Conservation (phyloP, 1,140 invertebrate genomes). For the Drosophila prosaltans region DNA sequence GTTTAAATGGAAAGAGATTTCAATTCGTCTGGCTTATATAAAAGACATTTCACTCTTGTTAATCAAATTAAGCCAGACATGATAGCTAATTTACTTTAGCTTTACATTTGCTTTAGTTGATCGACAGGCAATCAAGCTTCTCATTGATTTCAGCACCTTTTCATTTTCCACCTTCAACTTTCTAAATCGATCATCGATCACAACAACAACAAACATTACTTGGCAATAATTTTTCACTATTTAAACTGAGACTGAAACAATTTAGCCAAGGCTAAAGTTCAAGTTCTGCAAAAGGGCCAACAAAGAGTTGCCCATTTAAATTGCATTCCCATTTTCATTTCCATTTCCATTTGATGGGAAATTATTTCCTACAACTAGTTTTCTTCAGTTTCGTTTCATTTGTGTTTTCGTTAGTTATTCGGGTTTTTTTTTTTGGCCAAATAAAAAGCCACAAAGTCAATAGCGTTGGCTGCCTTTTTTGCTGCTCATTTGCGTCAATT, state of each 20-base stretch:
- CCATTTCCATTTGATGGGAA: constrained; percentile 52
- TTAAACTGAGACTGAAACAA: constrained; percentile 10
- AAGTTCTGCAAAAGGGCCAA: constrained; percentile 71
- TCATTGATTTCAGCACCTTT: constrained; percentile 35
- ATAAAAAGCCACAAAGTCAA: constrained; percentile 63
- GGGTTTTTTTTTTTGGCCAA: constrained; percentile 31
- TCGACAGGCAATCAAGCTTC: constrained; percentile 6
- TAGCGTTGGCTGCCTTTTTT: constrained; percentile 40
- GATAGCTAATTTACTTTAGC: constrained; percentile 3
- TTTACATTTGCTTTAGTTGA: neutral
- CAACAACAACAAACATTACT: constrained; percentile 50
- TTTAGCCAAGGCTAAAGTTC: constrained; percentile 54
- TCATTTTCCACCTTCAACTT: constrained; percentile 16
- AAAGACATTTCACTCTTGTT: neutral
- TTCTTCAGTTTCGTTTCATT: constrained; percentile 21
- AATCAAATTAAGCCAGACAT: constrained; percentile 11
- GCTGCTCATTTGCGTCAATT: constrained; percentile 68
- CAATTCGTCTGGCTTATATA: constrained; percentile 14
- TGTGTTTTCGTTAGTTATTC: constrained; percentile 14
- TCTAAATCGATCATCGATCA: constrained; percentile 21
- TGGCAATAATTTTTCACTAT: constrained; percentile 54
- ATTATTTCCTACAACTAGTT: constrained; percentile 34
- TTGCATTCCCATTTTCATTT: neutral
- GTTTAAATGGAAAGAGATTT: constrained; percentile 45
- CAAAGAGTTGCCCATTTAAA: constrained; percentile 18